Base-by-base conservation (phyloP, 2,888 invertebrate species). In the Acholoe squamosa region DNA sequence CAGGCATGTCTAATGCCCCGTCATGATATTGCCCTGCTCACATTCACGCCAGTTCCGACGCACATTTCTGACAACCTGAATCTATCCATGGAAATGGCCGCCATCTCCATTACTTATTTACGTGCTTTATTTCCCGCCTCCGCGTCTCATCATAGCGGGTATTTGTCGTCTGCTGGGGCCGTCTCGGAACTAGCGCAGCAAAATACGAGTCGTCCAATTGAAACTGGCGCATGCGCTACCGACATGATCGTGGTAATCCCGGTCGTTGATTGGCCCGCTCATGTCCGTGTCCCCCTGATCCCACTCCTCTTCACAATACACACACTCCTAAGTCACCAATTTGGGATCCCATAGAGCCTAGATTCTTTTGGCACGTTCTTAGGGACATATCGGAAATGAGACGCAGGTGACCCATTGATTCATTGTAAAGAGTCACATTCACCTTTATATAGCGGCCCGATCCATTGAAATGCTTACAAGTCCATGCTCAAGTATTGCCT, bases 81-180 rank as follows among this genome's bases (percentile, higher is more conserved):
- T 61, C 61, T 61, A 61, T 61, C 61, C 14, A 61, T 61, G 61
- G 19, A 61, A n/a, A 61, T 61, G 14, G 61, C n/a, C 7, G 61
- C 61, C 61, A 61, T 61, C 61, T 61, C n/a, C 61, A n/a, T 61
- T 61, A 61, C n/a, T 61, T 61, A 61, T 61, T 61, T n/a, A 61
- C 61, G 61, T 61, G 61, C 61, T 61, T 61, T 61, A n/a, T n/a
- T 19, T 61, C 61, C 61, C n/a, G 14, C 61, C 61, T n/a, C 61
- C 1, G n/a, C 22, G 61, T 19, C n/a, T 19, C 61, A n/a, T 61
- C 61, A 61, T n/a, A 19, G 22, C 22, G n/a, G 61, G 61, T n/a
- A 61, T 19, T n/a, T n/a, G 61, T 61, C 61, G 22, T 43, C 43
- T 43, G 43, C 43, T 10, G 5, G 43, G 5, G 43, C 43, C 43